Base-by-base conservation (phyloP, 1,140 invertebrate genomes). In the Eriocheir sinensis region DNA sequence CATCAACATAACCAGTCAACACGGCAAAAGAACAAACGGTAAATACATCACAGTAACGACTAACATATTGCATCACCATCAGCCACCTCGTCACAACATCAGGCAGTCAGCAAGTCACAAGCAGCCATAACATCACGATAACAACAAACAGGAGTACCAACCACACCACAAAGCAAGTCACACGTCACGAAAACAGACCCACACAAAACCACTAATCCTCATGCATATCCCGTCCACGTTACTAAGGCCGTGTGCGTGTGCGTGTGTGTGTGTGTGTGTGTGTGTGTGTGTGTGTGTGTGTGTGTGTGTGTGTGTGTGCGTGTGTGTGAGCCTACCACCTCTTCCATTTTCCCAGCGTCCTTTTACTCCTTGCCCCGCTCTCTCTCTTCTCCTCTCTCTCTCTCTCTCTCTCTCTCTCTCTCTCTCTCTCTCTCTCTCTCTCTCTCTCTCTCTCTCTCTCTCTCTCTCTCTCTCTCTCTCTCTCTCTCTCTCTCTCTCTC, bases 261-360 rank as follows among this genome's bases (percentile, higher is more conserved):
- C 27, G 80, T 81, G 80, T 81, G n/a, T 86, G 83, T 86, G 83
- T 86, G 83, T 86, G 83, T 86, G 83, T 86, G 83, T 86, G 83
- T 86, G 83, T 86, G 83, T 86, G 83, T 86, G 83, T 86, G 83
- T 86, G 83, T 86, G 83, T 86, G 83, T 86, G 83, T 86, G 83
- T 86, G 83, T 86, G 83, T 86, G 83, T 86, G 83, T 86, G 83
- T 86, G 83, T 86, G 83, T 86, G 83, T 86, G 83, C 36, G 81
- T 34, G 81, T 85, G 81, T 85, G 81, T 34, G 81, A 32, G 81
- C 34, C 44, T 8, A 41, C n/a, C 8, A 40, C 40, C 32, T 89
- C 41, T 27, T 15, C n/a, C 0, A 9, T 30, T 27, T 32, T 44
- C 2, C 48, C 41, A 2, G 21, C 40, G 17, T 32, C 17, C 48